Base-by-base conservation (phyloP, 1,140 invertebrate species). In the Panagrolaimus sp. region DNA sequence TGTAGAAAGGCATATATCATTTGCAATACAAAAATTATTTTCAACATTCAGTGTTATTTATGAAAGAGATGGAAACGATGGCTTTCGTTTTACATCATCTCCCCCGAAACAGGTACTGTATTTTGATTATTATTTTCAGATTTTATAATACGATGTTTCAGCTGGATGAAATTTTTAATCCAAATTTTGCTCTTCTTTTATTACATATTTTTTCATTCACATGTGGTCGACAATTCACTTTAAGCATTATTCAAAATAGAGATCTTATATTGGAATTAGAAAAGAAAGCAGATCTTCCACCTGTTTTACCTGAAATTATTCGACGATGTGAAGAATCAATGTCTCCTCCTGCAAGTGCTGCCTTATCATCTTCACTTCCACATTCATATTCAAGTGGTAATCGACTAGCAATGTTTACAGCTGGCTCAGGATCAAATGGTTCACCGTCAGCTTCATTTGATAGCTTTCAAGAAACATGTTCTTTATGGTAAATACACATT, bases 21-120 rank as follows among this genome's bases (percentile, higher is more conserved):
- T 31, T 43, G 63, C 61, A 13, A 62, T 74, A 66, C 66, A 78
- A 27, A 48, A 71, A 11, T 27, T 74, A n/a, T 74, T 74, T 45
- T 76, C 61, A 64, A 77, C 73, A 20, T 74, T 74, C 53, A 74
- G 66, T 43, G 31, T 74, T 38, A 27, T 74, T 20, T 74, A 67
- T 53, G 73, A 62, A 68, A 23, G 53, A 38, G 14, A 11, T 64
- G 48, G 42, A 48, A 5, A 31, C 20, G 16, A 25, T 0, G 48
- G 51, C 25, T 20, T 73, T 69, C 11, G 31, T 16, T 20, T 46
- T 47, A 31, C 72, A n/a, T 8, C n/a, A 3, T 46, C 38, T 69
- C 74, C 53, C 1, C 71, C 68, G 43, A 61, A 31, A 38, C 47
- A 72, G 66, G 67, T 57, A 25, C 27, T 11, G 14, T n/a, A 43